Base-by-base conservation (phyloP, 2,888 invertebrate genomes). In the Drosophila tripunctata region DNA sequence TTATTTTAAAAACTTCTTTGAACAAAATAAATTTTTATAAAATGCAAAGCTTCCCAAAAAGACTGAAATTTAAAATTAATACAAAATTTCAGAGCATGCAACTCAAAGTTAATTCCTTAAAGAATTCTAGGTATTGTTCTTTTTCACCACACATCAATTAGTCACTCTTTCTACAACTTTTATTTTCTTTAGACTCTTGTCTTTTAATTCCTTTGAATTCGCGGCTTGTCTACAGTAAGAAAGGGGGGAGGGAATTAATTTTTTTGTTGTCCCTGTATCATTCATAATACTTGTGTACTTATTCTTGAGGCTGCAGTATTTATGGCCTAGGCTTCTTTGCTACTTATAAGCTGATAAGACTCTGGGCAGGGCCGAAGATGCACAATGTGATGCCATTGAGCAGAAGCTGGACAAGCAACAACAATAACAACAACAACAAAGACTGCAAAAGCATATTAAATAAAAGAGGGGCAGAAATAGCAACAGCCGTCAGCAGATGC, bases 401-500 rank as follows among this genome's bases (percentile, higher is more conserved):
- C 45, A 52, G 15, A 35, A 56, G 54, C 22, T 35, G 24, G 12
- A 57, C 21, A 22, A 12, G 27, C n/a, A n/a, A n/a, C n/a, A n/a
- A n/a, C n/a, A n/a, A n/a, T n/a, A n/a, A n/a, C 21, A 21, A 40
- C 30, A 30, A 30, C 30, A 35, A 30, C 30, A 24, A 22, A 17
- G 15, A 8, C 21, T n/a, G 15, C 2, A 15, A 21, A 27, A 15
- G 27, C 10, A 10, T 27, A 27, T 3, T 7, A 36, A 54, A 36
- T 41, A 33, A 22, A 6, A 24, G 38, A 22, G 12, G 56, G 27
- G 31, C 10, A 35, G n/a, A 43, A 50, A 51, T 36, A 58, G 50
- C 70, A 50, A 63, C 76, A 66, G 66, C 44, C 57, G 58, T 52
- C 72, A 68, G 65, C 81, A 81, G 81, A 81, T 81, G 84, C 75